These are phyloP conservation scores for Taxidea taxus DNA, from an alignment of 2,113 vertebrate species.

Conservation along the genomic window DNA sequence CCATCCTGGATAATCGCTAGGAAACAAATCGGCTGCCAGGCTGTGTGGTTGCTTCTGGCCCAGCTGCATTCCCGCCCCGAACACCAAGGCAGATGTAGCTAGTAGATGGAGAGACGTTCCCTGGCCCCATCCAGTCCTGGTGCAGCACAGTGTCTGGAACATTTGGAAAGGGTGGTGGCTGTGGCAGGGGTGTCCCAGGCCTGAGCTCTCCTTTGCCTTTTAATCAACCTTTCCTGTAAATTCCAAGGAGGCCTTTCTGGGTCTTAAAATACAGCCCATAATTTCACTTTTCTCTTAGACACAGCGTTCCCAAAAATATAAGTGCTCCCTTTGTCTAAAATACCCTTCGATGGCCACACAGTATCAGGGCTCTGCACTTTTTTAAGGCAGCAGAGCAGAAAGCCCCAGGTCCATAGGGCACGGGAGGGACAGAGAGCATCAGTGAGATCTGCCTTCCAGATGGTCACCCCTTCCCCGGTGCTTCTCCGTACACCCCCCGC, in stretches of 20 bases:
- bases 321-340: conserved; percentile 44
- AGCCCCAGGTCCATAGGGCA: not conserved
- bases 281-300: conserved; percentile 47
- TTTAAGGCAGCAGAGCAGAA: not conserved
- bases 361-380: not conserved
- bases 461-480: not conserved
- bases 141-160: not conserved
- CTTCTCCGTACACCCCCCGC: too few relatives aligned
- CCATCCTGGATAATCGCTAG: not conserved
- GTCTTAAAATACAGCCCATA: conserved; percentile 61
- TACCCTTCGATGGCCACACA: not conserved
- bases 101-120: not conserved
- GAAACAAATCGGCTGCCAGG: not conserved
- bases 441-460: not conserved
- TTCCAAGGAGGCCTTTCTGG: not conserved
- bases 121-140: not conserved
- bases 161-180: not conserved
- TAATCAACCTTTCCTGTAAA: conserved; percentile 35
- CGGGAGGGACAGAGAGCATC: not conserved
- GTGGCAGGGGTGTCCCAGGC: not conserved
- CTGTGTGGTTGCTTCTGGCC: not conserved
- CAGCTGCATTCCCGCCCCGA: accelerated
- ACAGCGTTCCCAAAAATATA: conserved; percentile 18
- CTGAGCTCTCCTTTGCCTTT: not conserved
- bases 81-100: not conserved